These are phyloP conservation scores for Aquatica leii DNA, from an alignment of 2,888 invertebrate species.

Conservation along the genomic window DNA sequence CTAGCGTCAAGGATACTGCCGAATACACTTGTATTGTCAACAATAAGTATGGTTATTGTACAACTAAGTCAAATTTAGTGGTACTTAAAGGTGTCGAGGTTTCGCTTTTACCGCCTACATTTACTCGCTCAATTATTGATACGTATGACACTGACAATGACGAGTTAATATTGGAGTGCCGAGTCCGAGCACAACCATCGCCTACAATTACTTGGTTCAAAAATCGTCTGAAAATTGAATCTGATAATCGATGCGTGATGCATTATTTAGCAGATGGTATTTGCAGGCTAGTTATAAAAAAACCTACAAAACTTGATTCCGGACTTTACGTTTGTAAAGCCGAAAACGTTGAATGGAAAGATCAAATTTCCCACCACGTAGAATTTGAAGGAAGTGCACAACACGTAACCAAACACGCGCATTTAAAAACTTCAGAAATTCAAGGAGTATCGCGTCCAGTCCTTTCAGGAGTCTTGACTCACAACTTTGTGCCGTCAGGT, in stretches of 20 bases:
- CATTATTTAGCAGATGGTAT: slow-evolving; percentile 77
- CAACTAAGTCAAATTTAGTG: slow-evolving; percentile 75
- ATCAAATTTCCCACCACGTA: slow-evolving; percentile 78
- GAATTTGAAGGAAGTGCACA: slow-evolving; percentile 64
- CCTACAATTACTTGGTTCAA: slow-evolving; percentile 81
- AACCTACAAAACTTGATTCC: slow-evolving; percentile 73
- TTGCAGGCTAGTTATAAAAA: slow-evolving; percentile 72
- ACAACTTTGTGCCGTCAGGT: slow-evolving; percentile 76
- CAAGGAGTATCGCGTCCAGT: slow-evolving; percentile 64
- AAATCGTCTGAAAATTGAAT: slow-evolving; percentile 67
- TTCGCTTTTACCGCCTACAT: slow-evolving; percentile 74
- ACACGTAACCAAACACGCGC: slow-evolving; percentile 59
- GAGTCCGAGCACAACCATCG: slow-evolving; percentile 76
- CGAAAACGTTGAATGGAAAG: slow-evolving; percentile 74
- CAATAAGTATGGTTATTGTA: slow-evolving; percentile 76
- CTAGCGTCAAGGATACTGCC: slow-evolving; percentile 74
- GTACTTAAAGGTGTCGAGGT: slow-evolving; percentile 79
- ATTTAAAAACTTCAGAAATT: slow-evolving; percentile 61
- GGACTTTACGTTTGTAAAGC: slow-evolving; percentile 81
- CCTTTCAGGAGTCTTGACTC: slow-evolving; percentile 73
- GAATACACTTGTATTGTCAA: slow-evolving; percentile 81
- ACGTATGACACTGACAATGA: slow-evolving; percentile 76
- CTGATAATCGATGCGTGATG: slow-evolving; percentile 69
- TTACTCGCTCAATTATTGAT: slow-evolving; percentile 76
- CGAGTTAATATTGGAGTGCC: slow-evolving; percentile 80